phyloP scores from a whole-genome alignment of 2,113 vertebrate genomes.

The Dicrurus megarhynchus region DNA sequence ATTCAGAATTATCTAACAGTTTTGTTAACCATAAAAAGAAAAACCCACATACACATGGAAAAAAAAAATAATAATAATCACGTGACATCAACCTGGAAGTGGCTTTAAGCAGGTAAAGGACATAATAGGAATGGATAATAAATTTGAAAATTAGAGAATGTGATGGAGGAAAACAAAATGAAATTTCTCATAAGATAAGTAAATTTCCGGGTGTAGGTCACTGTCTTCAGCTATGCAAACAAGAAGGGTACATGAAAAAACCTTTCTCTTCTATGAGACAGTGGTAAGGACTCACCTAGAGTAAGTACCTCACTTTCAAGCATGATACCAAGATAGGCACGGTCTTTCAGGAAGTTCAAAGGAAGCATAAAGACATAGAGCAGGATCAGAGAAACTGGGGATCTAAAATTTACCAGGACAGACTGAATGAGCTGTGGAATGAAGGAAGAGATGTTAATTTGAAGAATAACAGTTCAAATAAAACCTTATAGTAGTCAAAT shows the following conservation, averaged over 20 bases:
- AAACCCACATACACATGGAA: fast-evolving
- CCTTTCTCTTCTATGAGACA: background rate
- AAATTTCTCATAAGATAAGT: background rate
- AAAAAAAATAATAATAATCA: background rate
- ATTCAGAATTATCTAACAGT: background rate
- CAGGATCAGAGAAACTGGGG: background rate
- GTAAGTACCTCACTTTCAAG: no score
- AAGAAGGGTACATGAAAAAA: background rate
- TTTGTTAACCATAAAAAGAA: background rate
- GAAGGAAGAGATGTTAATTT: background rate
- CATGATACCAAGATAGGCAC: background rate
- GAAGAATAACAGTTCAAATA: background rate
- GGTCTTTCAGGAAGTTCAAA: background rate
- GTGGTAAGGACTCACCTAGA: background rate
- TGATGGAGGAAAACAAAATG: background rate
- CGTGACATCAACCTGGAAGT: background rate
- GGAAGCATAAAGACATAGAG: background rate
- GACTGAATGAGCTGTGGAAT: background rate
- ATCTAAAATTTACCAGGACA: background rate
- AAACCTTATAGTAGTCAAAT: background rate
- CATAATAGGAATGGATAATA: background rate
- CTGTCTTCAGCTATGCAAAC: background rate
- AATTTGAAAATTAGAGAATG: background rate
- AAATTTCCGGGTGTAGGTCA: background rate
- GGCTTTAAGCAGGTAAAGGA: background rate